Conservation (phyloP, 2,113 vertebrate species). For the Misgurnus anguillicaudatus region DNA sequence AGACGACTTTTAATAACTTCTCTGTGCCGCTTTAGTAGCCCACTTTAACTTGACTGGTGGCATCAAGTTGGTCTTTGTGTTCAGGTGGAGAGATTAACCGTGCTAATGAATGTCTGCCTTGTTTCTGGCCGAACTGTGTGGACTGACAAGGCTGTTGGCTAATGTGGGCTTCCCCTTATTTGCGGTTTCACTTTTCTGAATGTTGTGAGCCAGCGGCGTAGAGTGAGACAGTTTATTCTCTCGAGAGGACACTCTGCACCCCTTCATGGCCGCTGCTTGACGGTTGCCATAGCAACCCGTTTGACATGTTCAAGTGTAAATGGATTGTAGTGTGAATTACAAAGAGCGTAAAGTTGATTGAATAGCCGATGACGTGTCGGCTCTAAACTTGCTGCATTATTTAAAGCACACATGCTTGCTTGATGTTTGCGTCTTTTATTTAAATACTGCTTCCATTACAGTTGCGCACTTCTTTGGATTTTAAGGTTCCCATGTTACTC, state of each 20-base stretch:
- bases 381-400: slow-evolving; percentile 16
- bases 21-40: not conserved
- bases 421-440: not conserved
- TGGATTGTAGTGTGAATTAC: slow-evolving; percentile 31
- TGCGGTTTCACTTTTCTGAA: slow-evolving; percentile 5
- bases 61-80: slow-evolving; percentile 25
- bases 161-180: not conserved
- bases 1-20: not conserved
- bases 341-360: not conserved
- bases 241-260: slow-evolving; percentile 27
- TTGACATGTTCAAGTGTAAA: slow-evolving; percentile 41
- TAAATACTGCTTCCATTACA: not conserved
- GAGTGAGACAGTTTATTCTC: slow-evolving; percentile 53
- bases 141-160: not conserved
- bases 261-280: slow-evolving; percentile 11
- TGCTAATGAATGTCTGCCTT: slow-evolving; percentile 35
- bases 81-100: slow-evolving; percentile 44
- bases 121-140: slow-evolving; percentile 6
- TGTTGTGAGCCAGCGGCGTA: slow-evolving; percentile 22
- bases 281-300: slow-evolving; percentile 52
- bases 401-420: slow-evolving; percentile 6
- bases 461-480: not conserved
- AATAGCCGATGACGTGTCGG: not conserved
- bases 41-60: slow-evolving; percentile 6
- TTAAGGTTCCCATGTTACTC: not conserved